Evolutionary conservation across 2,113 vertebrate species (phyloP).

Genomic region (Cynopterus brachyotis): DNA sequence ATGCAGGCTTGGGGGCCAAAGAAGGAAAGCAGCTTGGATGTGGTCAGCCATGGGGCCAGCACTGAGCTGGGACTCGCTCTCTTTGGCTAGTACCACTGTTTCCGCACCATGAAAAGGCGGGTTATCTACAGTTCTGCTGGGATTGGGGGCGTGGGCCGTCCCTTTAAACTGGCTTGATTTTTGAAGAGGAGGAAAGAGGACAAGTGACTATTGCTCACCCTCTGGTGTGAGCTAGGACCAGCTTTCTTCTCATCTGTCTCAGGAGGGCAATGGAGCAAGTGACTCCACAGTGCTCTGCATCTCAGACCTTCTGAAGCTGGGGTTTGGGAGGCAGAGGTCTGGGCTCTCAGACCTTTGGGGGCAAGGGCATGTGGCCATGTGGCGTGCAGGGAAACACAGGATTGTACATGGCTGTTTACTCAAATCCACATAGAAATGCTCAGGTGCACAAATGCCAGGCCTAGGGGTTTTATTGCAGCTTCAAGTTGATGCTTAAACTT

Average conservation of each 20-base stretch:
- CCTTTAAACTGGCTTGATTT: background rate
- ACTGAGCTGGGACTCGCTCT: background rate
- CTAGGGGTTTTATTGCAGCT: background rate
- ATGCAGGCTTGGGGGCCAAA: background rate
- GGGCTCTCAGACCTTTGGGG: background rate
- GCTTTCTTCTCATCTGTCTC: background rate
- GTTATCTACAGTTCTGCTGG: background rate
- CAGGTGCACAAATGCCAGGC: background rate
- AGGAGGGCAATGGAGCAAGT: background rate
- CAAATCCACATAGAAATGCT: background rate
- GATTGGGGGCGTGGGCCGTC: fast-evolving
- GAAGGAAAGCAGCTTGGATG: background rate
- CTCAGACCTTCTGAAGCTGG: background rate
- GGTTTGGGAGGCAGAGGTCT: too few species aligned
- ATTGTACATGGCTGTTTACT: background rate
- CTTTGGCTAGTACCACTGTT: background rate
- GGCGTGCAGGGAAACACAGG: background rate
- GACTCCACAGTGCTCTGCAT: background rate
- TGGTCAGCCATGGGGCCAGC: background rate
- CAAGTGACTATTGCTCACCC: too few species aligned
- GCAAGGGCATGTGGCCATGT: fast-evolving
- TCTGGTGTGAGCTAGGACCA: background rate
- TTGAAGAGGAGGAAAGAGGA: background rate
- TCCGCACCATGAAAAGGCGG: background rate
- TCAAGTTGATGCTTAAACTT: background rate